Conservation (phyloP, 2,888 invertebrate genomes). For the Apoderus coryli region DNA sequence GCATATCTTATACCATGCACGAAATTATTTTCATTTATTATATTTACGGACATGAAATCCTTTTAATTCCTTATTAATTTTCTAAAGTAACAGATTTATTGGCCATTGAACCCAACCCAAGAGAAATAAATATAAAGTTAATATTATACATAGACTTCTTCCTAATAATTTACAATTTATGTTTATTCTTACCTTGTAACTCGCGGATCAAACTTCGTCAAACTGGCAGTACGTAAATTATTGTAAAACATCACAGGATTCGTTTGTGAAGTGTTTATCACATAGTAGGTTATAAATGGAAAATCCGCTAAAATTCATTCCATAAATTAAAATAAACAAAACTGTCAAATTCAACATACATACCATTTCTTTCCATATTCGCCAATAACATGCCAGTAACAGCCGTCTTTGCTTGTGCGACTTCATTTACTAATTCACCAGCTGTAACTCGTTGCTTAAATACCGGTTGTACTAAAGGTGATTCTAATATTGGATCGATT, state of each 20-base stretch:
- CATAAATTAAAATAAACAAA: constrained; percentile 21
- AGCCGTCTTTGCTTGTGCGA: constrained; percentile 59
- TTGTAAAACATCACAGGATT: constrained; percentile 78
- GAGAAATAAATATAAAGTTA: too few relatives aligned
- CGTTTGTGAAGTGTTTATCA: constrained; percentile 75
- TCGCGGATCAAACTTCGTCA: constrained; percentile 77
- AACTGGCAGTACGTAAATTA: constrained; percentile 66
- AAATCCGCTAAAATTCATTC: constrained; percentile 80
- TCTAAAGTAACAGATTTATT: too few relatives aligned
- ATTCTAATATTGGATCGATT: constrained; percentile 72
- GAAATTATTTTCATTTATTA: too few relatives aligned
- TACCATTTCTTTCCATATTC: constrained; percentile 76
- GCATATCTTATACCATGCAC: too few relatives aligned
- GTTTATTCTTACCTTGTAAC: constrained; percentile 46
- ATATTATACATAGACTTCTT: too few relatives aligned
- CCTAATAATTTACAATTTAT: too few relatives aligned
- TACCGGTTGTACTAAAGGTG: constrained; percentile 66
- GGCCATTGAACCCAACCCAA: too few relatives aligned
- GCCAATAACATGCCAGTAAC: constrained; percentile 74
- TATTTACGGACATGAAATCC: too few relatives aligned
- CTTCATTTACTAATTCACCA: constrained; percentile 60
- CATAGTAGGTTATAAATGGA: constrained; percentile 82
- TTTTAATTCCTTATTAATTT: too few relatives aligned
- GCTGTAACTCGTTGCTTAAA: constrained; percentile 65
- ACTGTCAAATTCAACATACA: constrained; percentile 15